Base-by-base conservation (phyloP, 37 sponge, comb jelly and placozoan genomes). In the Sycon ciliatum region DNA sequence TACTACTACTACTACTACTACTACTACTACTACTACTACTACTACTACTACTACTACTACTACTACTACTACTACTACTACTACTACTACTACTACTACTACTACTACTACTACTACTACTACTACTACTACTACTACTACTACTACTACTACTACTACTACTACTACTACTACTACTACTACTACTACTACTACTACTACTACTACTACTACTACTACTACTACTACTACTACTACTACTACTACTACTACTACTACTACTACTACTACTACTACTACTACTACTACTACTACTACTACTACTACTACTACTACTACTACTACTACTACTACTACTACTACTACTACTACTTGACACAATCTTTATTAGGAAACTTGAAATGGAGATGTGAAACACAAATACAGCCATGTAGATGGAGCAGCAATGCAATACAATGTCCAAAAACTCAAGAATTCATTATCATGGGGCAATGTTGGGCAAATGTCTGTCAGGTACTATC, bases 291-390 rank as follows among this genome's bases (percentile, higher is more conserved):
- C 52, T 46, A 46, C 52, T 46, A 46, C 52, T 46, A 46, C 52
- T 46, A 46, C 52, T 46, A 46, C 52, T 46, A 46, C 52, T 46
- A 46, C 52, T 46, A 46, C 52, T 46, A 46, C 52, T 46, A 46
- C 52, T 46, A 46, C 52, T 46, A 46, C 52, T 46, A 46, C 52
- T 46, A 46, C 52, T 46, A 46, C 52, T 46, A 46, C 52, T n/a
- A n/a, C n/a, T n/a, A n/a, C n/a, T n/a, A n/a, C n/a, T n/a, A n/a
- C n/a, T n/a, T n/a, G n/a, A n/a, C n/a, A n/a, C n/a, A n/a, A n/a
- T n/a, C n/a, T n/a, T n/a, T n/a, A n/a, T n/a, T n/a, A n/a, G n/a
- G n/a, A n/a, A n/a, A n/a, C n/a, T n/a, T n/a, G n/a, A n/a, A n/a
- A n/a, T n/a, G n/a, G n/a, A n/a, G n/a, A n/a, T n/a, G n/a, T n/a